Conservation (phyloP, 2,113 vertebrate species). For the Xenopus tropicalis region DNA sequence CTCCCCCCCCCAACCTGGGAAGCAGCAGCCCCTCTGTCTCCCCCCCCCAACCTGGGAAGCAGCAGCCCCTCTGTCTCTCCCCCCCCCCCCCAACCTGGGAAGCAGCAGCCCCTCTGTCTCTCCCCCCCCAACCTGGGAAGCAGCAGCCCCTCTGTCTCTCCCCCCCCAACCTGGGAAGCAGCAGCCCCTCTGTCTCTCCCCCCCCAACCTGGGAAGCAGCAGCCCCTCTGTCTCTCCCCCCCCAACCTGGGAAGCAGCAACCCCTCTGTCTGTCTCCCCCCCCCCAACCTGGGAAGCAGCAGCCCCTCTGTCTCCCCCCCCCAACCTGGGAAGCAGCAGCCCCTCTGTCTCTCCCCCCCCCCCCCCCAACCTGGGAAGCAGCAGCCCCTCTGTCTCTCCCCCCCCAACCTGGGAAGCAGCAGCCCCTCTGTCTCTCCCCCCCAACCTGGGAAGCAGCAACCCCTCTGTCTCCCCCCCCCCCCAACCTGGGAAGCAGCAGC, state of each 20-base stretch:
- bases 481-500: constrained; percentile 62
- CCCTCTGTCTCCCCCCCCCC: neutral
- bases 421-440: neutral
- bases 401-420: neutral
- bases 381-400: too few relatives aligned
- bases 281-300: too few relatives aligned
- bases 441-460: too few relatives aligned
- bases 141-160: too few relatives aligned
- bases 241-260: neutral
- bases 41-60: too few relatives aligned
- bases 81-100: neutral
- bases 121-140: too few relatives aligned
- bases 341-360: neutral
- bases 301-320: neutral
- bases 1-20: neutral
- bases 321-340: neutral
- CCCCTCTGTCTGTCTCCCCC: neutral
- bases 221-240: too few relatives aligned
- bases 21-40: neutral
- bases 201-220: too few relatives aligned
- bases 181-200: neutral
- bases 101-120: neutral
- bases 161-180: neutral
- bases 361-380: too few relatives aligned
- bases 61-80: too few relatives aligned